A percentile compares a stretch with the other conserved stretches of the same genome.
These are phyloP conservation scores for Pangasius djambal DNA, from an alignment of 2,797 vertebrate species.

Conservation along the genomic window DNA sequence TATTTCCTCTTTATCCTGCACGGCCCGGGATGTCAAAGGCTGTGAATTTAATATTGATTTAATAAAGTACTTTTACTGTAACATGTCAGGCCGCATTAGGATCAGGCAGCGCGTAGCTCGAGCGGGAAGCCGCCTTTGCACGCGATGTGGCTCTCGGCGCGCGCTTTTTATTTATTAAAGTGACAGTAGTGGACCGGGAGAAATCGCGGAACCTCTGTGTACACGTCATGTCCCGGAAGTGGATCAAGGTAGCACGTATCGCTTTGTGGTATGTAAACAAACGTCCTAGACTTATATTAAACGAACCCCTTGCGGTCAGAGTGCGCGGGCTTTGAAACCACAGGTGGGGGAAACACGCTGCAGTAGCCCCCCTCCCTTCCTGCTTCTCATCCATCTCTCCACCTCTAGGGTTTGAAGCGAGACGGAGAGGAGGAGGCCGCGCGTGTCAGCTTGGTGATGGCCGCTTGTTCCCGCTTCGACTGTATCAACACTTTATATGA, in stretches of 20 bases:
- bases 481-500: slow-evolving; percentile 59
- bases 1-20: slow-evolving; percentile 90
- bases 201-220: slow-evolving; percentile 74
- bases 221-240: slow-evolving; percentile 79
- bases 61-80: slow-evolving; percentile 99
- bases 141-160: slow-evolving; percentile 81
- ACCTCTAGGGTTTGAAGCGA: slow-evolving; percentile 30
- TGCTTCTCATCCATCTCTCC: slow-evolving; percentile 2
- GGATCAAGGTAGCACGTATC: slow-evolving; percentile 77
- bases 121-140: slow-evolving; percentile 88
- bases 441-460: slow-evolving; percentile 53
- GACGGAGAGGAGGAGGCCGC: slow-evolving; percentile 27
- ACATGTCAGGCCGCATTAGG: slow-evolving; percentile 92
- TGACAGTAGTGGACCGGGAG: slow-evolving; percentile 63
- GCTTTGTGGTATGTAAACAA: slow-evolving; percentile 86
- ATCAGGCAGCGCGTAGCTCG: slow-evolving; percentile 80
- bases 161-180: slow-evolving; percentile 86
- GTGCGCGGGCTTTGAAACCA: slow-evolving; percentile 59
- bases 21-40: slow-evolving; percentile 88
- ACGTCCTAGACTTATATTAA: slow-evolving; percentile 80
- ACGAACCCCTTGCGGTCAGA: slow-evolving; percentile 80
- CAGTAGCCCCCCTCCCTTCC: neutral
- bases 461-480: slow-evolving; percentile 58
- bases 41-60: slow-evolving; percentile 99
- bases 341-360: neutral